Conservation (phyloP, 2,797 vertebrate genomes). For the Tokudaia tokunoshimensis region DNA sequence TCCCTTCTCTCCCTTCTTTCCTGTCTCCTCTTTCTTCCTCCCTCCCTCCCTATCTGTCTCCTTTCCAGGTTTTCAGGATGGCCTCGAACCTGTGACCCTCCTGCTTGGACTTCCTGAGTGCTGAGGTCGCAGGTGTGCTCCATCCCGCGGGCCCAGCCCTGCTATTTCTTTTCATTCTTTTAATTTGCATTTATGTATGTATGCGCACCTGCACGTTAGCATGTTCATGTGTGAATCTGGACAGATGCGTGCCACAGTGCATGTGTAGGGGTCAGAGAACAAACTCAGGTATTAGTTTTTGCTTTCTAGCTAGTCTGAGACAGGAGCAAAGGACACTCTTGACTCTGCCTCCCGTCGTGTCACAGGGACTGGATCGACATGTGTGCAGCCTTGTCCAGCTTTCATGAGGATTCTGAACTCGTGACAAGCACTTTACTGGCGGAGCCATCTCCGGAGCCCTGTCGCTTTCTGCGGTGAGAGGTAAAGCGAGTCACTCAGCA, state of each 20-base stretch:
- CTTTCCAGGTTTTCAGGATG: not conserved
- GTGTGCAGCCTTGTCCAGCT: not conserved
- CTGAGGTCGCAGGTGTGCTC: not conserved
- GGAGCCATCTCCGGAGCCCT: not conserved
- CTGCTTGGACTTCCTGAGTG: not conserved
- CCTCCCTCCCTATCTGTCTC: not conserved
- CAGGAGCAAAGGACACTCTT: not conserved
- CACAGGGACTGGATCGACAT: not conserved
- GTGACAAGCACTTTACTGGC: too few species aligned
- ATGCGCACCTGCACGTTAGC: not conserved
- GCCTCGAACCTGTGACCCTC: not conserved
- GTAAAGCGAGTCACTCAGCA: not conserved
- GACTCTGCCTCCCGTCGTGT: not conserved
- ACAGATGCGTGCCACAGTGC: not conserved
- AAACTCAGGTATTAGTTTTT: too few species aligned
- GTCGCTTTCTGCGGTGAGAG: conserved; percentile 18
- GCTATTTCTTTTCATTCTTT: not conserved
- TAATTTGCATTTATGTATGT: not conserved
- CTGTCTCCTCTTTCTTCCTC: not conserved
- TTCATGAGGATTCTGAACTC: not conserved
- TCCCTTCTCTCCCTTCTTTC: too few species aligned
- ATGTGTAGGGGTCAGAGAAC: not conserved
- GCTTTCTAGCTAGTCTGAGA: not conserved
- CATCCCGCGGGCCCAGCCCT: not conserved
- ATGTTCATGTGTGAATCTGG: not conserved